A percentile compares a stretch with the other conserved stretches of the same genome.
Evolutionary conservation across 2,113 vertebrate species (phyloP).

Genomic region (Eolophus roseicapilla): DNA sequence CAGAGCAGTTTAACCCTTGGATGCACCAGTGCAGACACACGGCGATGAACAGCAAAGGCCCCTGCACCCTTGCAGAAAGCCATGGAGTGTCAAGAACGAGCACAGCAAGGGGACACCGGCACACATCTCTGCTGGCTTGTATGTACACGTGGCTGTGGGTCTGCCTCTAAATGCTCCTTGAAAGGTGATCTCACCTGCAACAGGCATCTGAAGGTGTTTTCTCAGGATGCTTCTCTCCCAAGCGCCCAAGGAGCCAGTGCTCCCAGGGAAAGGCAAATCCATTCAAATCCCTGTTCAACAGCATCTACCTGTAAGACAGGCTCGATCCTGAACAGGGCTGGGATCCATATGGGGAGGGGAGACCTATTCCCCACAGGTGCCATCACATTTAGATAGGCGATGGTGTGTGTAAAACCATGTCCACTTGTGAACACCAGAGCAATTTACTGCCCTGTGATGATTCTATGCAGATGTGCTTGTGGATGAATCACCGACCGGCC

Average conservation of each 20-base stretch:
- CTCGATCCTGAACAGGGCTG: neutral
- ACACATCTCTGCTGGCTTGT: neutral
- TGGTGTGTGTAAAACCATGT: neutral
- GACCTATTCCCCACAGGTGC: neutral
- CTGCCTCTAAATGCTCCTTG: neutral
- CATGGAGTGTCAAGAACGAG: neutral
- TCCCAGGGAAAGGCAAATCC: neutral
- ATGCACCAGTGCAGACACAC: fast-evolving
- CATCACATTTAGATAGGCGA: neutral
- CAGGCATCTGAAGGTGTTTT: neutral
- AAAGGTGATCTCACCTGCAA: neutral
- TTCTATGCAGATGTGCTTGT: neutral
- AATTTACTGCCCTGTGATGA: neutral
- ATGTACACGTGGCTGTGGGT: fast-evolving
- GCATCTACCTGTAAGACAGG: neutral
- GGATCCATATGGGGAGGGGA: fast-evolving
- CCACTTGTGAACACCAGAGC: neutral
- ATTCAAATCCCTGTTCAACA: neutral
- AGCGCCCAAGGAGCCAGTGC: neutral
- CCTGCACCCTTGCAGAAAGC: neutral
- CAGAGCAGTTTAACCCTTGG: neutral
- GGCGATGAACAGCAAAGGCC: neutral
- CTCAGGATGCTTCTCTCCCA: neutral
- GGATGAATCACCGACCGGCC: conserved; percentile 9
- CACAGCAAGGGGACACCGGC: neutral